phyloP scores from a whole-genome alignment of 1,140 invertebrate genomes.

The Apis florea region DNA sequence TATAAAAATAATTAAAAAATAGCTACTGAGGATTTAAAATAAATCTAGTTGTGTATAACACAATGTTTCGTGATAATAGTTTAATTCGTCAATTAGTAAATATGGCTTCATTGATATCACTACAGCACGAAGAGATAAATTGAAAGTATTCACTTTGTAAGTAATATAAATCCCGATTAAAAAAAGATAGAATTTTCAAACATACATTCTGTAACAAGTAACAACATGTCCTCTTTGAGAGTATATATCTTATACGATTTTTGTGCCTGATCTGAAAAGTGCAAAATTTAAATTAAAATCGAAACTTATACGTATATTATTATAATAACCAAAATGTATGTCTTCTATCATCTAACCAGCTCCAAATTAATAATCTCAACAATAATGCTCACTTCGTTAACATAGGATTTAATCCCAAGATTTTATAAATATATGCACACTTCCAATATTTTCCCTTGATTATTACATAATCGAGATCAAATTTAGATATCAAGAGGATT shows the following conservation, averaged over 20 bases:
- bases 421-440: not conserved
- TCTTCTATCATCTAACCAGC: too few relatives aligned
- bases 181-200: too few relatives aligned
- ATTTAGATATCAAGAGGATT: not conserved
- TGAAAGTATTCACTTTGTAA: not conserved
- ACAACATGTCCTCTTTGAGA: too few relatives aligned
- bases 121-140: too few relatives aligned
- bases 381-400: not conserved
- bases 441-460: not conserved
- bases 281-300: too few relatives aligned
- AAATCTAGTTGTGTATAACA: not conserved
- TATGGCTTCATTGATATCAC: not conserved
- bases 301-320: too few relatives aligned
- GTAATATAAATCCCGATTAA: too few relatives aligned
- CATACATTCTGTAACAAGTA: too few relatives aligned
- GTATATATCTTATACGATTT: too few relatives aligned
- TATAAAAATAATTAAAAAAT: not conserved
- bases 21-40: not conserved
- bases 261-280: too few relatives aligned
- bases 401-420: not conserved
- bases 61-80: not conserved
- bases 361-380: not conserved
- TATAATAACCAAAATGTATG: too few relatives aligned
- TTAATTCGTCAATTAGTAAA: not conserved
- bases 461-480: not conserved